phyloP scores from a whole-genome alignment of 2,888 invertebrate genomes.

The Drosophila merina region DNA sequence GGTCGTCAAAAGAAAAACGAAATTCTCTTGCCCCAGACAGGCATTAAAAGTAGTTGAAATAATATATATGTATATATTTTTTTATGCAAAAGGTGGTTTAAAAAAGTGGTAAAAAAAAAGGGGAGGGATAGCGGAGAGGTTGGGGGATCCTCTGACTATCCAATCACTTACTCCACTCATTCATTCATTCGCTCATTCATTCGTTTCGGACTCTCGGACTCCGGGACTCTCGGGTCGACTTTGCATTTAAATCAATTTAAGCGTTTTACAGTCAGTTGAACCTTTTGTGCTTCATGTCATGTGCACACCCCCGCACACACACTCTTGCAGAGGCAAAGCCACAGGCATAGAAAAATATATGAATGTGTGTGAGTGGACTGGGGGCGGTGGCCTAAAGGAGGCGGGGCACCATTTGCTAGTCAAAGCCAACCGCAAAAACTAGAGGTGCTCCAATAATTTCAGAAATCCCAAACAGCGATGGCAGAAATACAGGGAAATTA shows the following conservation, averaged over 20 bases:
- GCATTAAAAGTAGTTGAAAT: conserved; percentile 3
- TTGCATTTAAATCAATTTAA: conserved; percentile 77
- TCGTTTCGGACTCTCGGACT: conserved; percentile 52
- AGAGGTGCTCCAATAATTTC: conserved; percentile 24
- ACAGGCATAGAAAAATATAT: conserved; percentile 37
- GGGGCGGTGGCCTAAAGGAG: not conserved
- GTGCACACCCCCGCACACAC: conserved; percentile 35
- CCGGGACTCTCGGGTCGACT: conserved; percentile 61
- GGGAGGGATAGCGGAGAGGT: not conserved
- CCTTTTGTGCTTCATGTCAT: conserved; percentile 64
- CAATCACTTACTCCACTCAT: conserved; percentile 52
- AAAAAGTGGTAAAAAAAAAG: conserved; percentile 1
- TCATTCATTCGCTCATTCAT: conserved; percentile 38
- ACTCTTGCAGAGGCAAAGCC: conserved; percentile 15
- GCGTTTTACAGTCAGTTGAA: conserved; percentile 75
- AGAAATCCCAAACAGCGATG: not conserved
- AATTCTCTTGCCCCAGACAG: conserved; percentile 14
- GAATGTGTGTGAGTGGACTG: conserved; percentile 2
- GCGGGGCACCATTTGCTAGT: conserved; percentile 17
- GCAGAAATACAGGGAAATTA: not conserved
- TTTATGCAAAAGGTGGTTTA: conserved; percentile 2
- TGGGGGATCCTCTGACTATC: conserved; percentile 24
- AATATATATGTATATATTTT: not conserved
- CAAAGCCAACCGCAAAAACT: conserved; percentile 35
- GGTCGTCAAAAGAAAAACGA: conserved; percentile 21